Base-by-base conservation (phyloP, 1,140 invertebrate genomes). In the Drosophila ohnishii region DNA sequence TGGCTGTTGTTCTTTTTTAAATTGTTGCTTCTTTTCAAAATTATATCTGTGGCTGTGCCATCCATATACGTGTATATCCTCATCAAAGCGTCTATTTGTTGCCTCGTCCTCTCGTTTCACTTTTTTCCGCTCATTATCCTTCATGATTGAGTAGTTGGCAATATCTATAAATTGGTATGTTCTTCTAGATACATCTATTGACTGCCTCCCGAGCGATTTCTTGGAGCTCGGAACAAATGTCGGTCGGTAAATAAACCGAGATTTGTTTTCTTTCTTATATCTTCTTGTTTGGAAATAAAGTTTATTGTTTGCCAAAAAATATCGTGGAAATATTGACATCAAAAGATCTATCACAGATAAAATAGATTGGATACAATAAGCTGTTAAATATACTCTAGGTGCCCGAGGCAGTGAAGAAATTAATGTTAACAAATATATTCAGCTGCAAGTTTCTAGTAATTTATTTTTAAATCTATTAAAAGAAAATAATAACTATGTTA, bases 101-200 rank as follows among this genome's bases (percentile, higher is more conserved):
- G 65, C 30, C 28, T 30, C 28, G 35, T 58, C 39, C 16, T 10
- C 47, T 55, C 47, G 62, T 53, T 66, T 42, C 67, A 57, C 34
- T 70, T 69, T 57, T 45, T 66, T 66, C 34, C 40, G 51, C 50
- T 71, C 51, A 58, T 58, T 71, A 70, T 71, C 34, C 65, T 71
- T 16, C 22, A 47, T 71, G 67, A 71, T 71, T 71, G 67, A 71
- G 67, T 48, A 71, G 65, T 71, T 71, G 16, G 42, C 51, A 40
- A 57, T 50, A 71, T 58, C 67, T 58, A 71, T 70, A 71, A 71
- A 70, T 71, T 71, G 67, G 67, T 71, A 71, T 71, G 65, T 71
- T 70, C 67, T 10, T 71, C 35, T 30, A 47, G 65, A 71, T 40
- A 58, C 67, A 65, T 71, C 65, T 71, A 70, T 71, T 71, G 51